Conservation (phyloP, 64 coral and sea anemone species). For the Stichodactyla mertensii region DNA sequence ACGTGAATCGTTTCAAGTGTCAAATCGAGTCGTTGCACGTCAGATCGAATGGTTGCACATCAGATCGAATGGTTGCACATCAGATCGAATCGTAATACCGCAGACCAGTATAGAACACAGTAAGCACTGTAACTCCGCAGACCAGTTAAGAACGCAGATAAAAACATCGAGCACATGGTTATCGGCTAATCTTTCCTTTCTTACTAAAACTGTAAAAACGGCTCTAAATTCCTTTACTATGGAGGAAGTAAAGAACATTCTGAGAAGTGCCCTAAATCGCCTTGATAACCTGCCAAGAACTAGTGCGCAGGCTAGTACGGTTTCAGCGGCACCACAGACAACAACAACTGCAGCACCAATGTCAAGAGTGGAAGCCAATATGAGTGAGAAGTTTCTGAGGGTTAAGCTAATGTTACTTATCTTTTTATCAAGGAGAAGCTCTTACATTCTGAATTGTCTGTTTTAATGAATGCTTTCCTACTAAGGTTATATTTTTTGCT, state of each 20-base stretch:
- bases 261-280: constrained; percentile 26
- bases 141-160: background rate
- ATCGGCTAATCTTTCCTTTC: background rate
- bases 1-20: too few species aligned
- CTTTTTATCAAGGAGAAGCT: background rate
- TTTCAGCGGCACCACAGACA: background rate
- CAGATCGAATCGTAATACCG: background rate
- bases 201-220: constrained; percentile 26
- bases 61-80: background rate
- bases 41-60: too few species aligned
- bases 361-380: background rate
- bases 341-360: background rate
- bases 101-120: background rate
- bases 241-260: constrained; percentile 32
- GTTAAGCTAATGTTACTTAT: background rate
- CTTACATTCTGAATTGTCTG: background rate
- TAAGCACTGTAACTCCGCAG: too few species aligned
- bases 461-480: too few species aligned
- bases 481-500: too few species aligned
- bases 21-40: too few species aligned
- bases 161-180: background rate
- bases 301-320: background rate
- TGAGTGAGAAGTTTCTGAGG: background rate
- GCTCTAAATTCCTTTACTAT: constrained; percentile 19
- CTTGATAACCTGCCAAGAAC: constrained; percentile 33